Base-by-base conservation (phyloP, 2,797 vertebrate genomes). In the Phoebastria nigripes region DNA sequence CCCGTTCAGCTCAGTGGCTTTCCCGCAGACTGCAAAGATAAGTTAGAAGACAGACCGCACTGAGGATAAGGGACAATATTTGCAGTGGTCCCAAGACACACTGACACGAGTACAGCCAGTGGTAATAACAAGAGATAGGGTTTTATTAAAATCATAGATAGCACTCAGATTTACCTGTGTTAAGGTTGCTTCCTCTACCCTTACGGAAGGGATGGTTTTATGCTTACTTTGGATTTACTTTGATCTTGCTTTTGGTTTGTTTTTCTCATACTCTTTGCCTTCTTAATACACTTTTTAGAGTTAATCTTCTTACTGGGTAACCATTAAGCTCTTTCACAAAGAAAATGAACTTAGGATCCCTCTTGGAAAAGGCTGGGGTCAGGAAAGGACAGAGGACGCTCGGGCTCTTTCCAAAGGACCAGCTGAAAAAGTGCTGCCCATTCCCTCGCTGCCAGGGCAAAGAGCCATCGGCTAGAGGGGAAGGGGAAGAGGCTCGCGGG, bases 271-370 rank as follows among this genome's bases (percentile, higher is more conserved):
- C 55, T 72, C 71, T 78, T 91, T 77, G 59, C 74, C 41, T 44
- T 51, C 70, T 88, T 82, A 85, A 91, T 63, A 41, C 46, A 59
- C 51, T 82, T 85, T 63, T 54, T n/a, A 39, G 55, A 77, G 44
- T 84, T 91, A 82, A 81, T 93, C 88, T 77, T 77, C 83, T 63
- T 91, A 77, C 44, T 8, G 52, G 46, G 80, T 73, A 69, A n/a
- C 80, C 51, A 26, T 73, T 85, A 88, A 88, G 46, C 70, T 58
- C 55, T 59, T 85, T 58, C 55, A 78, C n/a, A 37, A 82, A 82
- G 58, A 76, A 71, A 61, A 77, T 42, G 52, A 88, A 80, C 73
- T 87, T 47, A 24, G 61, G 51, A 79, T 82, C n/a, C 25, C 61
- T 16, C 66, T 56, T 49, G 66, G 61, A 28, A 89, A 66, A 72